Percentiles rank a stretch among this genome's conserved stretches.
phyloP scores from a whole-genome alignment of 2,888 invertebrate species.

The Ametastegia equiseti region DNA sequence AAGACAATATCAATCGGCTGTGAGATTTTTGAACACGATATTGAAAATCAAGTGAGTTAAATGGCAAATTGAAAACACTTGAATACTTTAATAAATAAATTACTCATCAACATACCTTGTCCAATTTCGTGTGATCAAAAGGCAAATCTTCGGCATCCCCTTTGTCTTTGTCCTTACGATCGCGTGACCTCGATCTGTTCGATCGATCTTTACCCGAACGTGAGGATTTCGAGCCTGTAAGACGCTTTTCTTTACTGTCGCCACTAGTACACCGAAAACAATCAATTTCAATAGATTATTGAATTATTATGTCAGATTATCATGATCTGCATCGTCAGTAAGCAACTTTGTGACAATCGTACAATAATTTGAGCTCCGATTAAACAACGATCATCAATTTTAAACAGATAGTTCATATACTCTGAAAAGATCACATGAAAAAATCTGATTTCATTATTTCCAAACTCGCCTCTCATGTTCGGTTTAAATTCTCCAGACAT shows the following conservation, averaged over 20 bases:
- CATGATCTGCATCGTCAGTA: neutral
- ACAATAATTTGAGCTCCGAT: no score
- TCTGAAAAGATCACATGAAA: neutral
- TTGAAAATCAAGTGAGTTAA: no score
- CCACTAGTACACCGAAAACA: constrained; percentile 77
- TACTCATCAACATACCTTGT: constrained; percentile 79
- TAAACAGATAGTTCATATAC: no score
- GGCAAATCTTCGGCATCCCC: constrained; percentile 78
- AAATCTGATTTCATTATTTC: neutral
- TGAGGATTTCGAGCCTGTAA: constrained; percentile 80
- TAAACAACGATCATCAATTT: no score
- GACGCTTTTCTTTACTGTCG: constrained; percentile 82
- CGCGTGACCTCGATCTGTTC: constrained; percentile 79
- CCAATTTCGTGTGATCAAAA: constrained; percentile 86
- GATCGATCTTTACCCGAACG: constrained; percentile 75
- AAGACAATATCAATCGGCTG: no score
- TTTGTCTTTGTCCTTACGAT: constrained; percentile 79
- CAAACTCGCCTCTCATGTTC: neutral
- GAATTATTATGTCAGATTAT: constrained; percentile 49
- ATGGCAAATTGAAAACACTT: no score
- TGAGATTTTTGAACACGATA: no score
- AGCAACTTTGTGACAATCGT: no score
- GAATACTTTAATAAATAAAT: neutral
- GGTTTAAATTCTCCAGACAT: neutral
- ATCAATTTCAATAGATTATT: constrained; percentile 60